A percentile compares a stretch with the other conserved stretches of the same genome.
Evolutionary conservation across 2,888 invertebrate species (phyloP).

Genomic region (Pimpla rufipes): DNA sequence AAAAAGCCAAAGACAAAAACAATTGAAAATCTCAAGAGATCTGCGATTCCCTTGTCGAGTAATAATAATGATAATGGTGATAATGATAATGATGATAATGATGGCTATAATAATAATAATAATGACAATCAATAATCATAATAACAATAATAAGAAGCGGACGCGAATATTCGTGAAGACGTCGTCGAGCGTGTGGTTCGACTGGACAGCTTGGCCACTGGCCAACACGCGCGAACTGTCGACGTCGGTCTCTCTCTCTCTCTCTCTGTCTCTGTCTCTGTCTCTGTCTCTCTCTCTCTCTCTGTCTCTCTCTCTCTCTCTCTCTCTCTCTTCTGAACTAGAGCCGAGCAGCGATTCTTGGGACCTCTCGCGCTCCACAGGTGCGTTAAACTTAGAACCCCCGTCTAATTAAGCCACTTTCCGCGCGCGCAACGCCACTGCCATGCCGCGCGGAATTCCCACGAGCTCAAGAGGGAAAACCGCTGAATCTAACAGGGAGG

Average conservation of each 20-base stretch:
- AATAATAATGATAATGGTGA: no score
- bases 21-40: not conserved
- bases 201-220: constrained; percentile 11
- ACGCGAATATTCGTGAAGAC: constrained; percentile 10
- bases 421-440: not conserved
- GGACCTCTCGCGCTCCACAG: constrained; percentile 54
- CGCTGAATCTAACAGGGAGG: not conserved
- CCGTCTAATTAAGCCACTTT: constrained; percentile 21
- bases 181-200: constrained; percentile 8
- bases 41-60: not conserved
- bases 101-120: no score
- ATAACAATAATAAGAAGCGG: not conserved
- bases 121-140: no score
- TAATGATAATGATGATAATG: no score
- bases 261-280: constrained; percentile 21
- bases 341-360: constrained; percentile 3
- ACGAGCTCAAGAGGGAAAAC: constrained; percentile 3
- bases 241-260: constrained; percentile 26
- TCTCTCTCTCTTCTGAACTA: not conserved
- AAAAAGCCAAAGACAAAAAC: no score
- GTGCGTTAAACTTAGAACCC: constrained; percentile 60
- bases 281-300: constrained; percentile 23
- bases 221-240: constrained; percentile 39
- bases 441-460: constrained; percentile 6
- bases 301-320: constrained; percentile 30